These are phyloP conservation scores for Hipparchia semele DNA, from an alignment of 2,888 invertebrate species.

Conservation along the genomic window DNA sequence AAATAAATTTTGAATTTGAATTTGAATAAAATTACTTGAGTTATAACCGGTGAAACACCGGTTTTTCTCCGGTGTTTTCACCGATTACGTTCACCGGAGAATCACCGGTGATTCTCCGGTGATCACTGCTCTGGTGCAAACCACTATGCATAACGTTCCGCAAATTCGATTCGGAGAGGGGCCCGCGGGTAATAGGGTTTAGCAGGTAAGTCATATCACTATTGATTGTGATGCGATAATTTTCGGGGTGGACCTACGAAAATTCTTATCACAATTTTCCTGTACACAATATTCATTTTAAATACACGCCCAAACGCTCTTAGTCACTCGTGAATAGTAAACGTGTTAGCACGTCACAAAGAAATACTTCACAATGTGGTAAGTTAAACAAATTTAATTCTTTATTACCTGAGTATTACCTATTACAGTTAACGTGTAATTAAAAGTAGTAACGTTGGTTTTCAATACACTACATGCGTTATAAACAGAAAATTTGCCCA, in stretches of 20 bases:
- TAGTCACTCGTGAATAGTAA: conserved; percentile 36
- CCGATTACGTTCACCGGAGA: too few relatives aligned
- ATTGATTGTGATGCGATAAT: conserved; percentile 17
- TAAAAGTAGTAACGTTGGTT: background rate
- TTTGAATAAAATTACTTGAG: too few relatives aligned
- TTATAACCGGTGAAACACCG: too few relatives aligned
- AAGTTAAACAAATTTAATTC: conserved; percentile 17
- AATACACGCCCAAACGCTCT: conserved; percentile 31
- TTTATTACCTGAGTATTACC: background rate
- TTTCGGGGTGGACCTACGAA: conserved; percentile 18
- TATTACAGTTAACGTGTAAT: background rate
- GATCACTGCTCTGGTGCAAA: too few relatives aligned
- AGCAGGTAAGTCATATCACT: background rate
- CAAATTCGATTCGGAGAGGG: too few relatives aligned
- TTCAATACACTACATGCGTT: background rate
- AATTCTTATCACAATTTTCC: conserved; percentile 29
- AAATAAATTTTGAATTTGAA: too few relatives aligned
- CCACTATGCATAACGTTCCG: too few relatives aligned
- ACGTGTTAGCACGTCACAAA: conserved; percentile 35
- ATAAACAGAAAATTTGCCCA: background rate
- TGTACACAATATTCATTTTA: conserved; percentile 20
- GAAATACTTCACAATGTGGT: conserved; percentile 36
- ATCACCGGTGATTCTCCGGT: too few relatives aligned
- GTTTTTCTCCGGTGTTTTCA: too few relatives aligned
- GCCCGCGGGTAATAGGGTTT: too few relatives aligned